A percentile compares a stretch with the other conserved stretches of the same genome.
These are phyloP conservation scores for Drosophila histrio DNA, from an alignment of 2,888 invertebrate species.

Conservation along the genomic window DNA sequence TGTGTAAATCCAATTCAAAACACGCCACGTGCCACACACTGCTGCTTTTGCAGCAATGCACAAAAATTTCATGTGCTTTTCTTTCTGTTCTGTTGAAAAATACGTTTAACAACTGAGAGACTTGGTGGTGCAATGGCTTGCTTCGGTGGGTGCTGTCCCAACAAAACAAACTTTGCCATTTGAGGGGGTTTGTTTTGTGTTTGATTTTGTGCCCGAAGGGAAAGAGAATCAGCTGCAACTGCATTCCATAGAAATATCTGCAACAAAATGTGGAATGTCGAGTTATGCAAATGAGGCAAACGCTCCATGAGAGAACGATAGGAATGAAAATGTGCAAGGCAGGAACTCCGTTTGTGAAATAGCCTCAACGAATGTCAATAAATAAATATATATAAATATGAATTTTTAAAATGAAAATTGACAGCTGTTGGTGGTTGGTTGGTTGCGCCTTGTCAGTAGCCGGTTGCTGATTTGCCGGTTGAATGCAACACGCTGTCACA, in stretches of 20 bases:
- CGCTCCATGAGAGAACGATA: slow-evolving; percentile 2
- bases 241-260: slow-evolving; percentile 12
- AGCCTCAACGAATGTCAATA: slow-evolving; percentile 17
- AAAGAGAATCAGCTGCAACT: slow-evolving; percentile 38
- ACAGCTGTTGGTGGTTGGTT: slow-evolving; percentile 21
- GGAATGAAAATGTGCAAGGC: slow-evolving; percentile 36
- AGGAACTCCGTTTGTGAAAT: slow-evolving; percentile 16
- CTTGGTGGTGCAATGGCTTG: not conserved
- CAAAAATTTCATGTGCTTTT: slow-evolving; percentile 28
- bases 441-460: not conserved
- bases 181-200: slow-evolving; percentile 42
- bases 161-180: slow-evolving; percentile 33
- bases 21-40: slow-evolving; percentile 62
- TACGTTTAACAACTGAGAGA: slow-evolving; percentile 42
- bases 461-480: not conserved
- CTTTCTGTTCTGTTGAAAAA: slow-evolving; percentile 29
- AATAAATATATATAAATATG: slow-evolving; percentile 42
- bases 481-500: slow-evolving; percentile 45
- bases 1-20: slow-evolving; percentile 78
- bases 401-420: slow-evolving; percentile 46
- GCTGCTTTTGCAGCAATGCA: slow-evolving; percentile 62
- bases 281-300: slow-evolving; percentile 45
- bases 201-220: slow-evolving; percentile 44
- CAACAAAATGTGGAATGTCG: slow-evolving; percentile 22
- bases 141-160: slow-evolving; percentile 49